A percentile compares a stretch with the other conserved stretches of the same genome.
Evolutionary conservation across 2,888 invertebrate species (phyloP).

Genomic region (Cremastinae sp.): DNA sequence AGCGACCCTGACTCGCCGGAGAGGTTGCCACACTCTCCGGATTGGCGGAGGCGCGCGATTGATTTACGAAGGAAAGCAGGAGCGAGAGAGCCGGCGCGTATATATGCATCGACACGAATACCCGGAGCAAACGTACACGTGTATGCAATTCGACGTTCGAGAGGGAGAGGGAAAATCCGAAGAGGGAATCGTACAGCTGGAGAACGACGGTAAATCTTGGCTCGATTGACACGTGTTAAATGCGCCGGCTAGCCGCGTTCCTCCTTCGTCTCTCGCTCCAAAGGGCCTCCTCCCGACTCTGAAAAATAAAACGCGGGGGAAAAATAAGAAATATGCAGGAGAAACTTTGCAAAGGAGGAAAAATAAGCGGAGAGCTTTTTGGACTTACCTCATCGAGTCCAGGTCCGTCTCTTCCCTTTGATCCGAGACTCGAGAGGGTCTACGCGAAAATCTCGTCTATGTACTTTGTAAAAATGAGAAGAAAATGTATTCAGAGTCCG

Average conservation of each 20-base stretch:
- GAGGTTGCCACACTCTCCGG: constrained; percentile 55
- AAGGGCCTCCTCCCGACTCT: constrained; percentile 37
- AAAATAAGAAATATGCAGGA: not conserved
- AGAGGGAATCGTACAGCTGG: constrained; percentile 39
- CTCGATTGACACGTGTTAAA: constrained; percentile 78
- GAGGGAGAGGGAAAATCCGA: too few relatives aligned
- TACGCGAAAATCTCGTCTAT: too few relatives aligned
- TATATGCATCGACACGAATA: constrained; percentile 27
- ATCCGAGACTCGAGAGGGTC: too few relatives aligned
- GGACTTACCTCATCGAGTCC: too few relatives aligned
- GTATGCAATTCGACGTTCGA: too few relatives aligned
- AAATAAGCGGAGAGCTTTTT: too few relatives aligned
- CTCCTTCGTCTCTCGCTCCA: constrained; percentile 20
- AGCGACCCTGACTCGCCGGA: constrained; percentile 57
- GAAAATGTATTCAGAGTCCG: not conserved
- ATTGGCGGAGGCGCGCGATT: constrained; percentile 68
- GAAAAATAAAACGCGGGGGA: constrained; percentile 5
- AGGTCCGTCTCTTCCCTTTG: too few relatives aligned
- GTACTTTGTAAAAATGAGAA: too few relatives aligned
- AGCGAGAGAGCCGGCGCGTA: constrained; percentile 59
- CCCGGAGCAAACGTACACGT: too few relatives aligned
- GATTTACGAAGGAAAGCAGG: constrained; percentile 74
- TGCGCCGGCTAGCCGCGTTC: constrained; percentile 71
- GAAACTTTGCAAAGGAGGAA: too few relatives aligned
- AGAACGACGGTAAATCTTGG: constrained; percentile 74